A percentile compares a stretch with the other conserved stretches of the same genome.
phyloP scores from a whole-genome alignment of 1,140 invertebrate genomes.

The Drosophila kikkawai region DNA sequence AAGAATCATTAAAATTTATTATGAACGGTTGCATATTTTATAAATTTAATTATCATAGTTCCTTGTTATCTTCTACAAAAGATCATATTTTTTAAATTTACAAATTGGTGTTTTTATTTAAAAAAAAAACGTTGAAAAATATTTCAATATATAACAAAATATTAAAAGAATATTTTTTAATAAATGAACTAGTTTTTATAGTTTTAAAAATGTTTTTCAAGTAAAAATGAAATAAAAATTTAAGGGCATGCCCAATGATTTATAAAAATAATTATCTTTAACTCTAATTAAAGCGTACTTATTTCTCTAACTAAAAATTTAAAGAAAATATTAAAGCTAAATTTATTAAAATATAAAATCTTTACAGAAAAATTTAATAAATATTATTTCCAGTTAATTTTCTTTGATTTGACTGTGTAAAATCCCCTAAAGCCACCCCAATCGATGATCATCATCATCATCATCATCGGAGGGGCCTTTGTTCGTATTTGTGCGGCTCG shows the following conservation, averaged over 20 bases:
- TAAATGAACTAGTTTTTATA: not conserved
- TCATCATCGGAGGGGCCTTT: slow-evolving; percentile 39
- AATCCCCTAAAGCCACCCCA: not conserved
- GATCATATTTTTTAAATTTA: not conserved
- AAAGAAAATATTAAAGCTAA: not conserved
- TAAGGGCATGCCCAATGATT: accelerated
- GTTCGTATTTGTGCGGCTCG: slow-evolving; percentile 47
- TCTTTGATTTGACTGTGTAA: not conserved
- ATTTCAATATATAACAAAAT: not conserved
- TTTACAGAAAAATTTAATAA: too few relatives aligned
- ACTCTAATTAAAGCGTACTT: not conserved
- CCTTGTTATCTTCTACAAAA: not conserved
- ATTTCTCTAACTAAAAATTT: not conserved
- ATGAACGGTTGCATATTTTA: not conserved
- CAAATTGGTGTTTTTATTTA: not conserved
- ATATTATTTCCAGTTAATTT: too few relatives aligned
- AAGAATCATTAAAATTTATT: too few relatives aligned
- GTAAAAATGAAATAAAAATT: not conserved
- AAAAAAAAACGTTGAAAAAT: not conserved
- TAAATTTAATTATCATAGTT: not conserved
- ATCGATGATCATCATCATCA: slow-evolving; percentile 35
- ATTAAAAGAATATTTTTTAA: not conserved
- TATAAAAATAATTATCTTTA: not conserved
- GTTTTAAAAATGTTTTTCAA: too few relatives aligned
- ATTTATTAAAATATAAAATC: too few relatives aligned